These are phyloP conservation scores for Prionailurus viverrinus DNA, from an alignment of 2,113 vertebrate genomes.

Conservation along the genomic window DNA sequence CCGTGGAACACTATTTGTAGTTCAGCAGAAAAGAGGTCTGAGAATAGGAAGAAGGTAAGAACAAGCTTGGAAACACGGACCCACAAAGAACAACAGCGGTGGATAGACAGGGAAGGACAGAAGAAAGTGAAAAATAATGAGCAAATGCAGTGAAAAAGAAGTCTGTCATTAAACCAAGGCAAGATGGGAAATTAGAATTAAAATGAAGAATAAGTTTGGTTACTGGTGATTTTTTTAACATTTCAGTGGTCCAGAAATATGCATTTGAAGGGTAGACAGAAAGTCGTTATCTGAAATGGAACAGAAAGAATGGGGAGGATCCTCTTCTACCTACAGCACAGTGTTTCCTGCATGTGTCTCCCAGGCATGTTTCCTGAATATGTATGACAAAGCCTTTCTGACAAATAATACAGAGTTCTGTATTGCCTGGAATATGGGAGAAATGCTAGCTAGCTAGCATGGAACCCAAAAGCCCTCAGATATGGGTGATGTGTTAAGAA, in stretches of 20 bases:
- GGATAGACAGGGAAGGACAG: slow-evolving; percentile 63
- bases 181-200: slow-evolving; percentile 60
- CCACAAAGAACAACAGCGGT: neutral
- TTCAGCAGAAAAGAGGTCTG: slow-evolving; percentile 54
- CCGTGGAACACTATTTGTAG: slow-evolving; percentile 26
- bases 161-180: slow-evolving; percentile 76
- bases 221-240: slow-evolving; percentile 70
- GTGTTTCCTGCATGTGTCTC: neutral
- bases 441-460: slow-evolving; percentile 56
- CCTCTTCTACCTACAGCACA: slow-evolving; percentile 62
- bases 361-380: slow-evolving; percentile 67
- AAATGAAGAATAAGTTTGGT: slow-evolving; percentile 67
- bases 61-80: slow-evolving; percentile 19
- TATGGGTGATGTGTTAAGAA: slow-evolving; percentile 61
- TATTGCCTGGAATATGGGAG: slow-evolving; percentile 64
- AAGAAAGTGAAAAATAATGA: slow-evolving; percentile 76
- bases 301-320: slow-evolving; percentile 58
- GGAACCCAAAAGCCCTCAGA: slow-evolving; percentile 31
- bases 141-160: slow-evolving; percentile 63
- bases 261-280: slow-evolving; percentile 73
- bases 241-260: slow-evolving; percentile 67
- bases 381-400: slow-evolving; percentile 64
- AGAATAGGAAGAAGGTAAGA: slow-evolving; percentile 63
- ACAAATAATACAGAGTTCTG: slow-evolving; percentile 60
- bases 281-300: slow-evolving; percentile 77